A percentile compares a stretch with the other conserved stretches of the same genome.
phyloP scores from a whole-genome alignment of 64 coral and sea anemone genomes.

The Acropora tenuis region DNA sequence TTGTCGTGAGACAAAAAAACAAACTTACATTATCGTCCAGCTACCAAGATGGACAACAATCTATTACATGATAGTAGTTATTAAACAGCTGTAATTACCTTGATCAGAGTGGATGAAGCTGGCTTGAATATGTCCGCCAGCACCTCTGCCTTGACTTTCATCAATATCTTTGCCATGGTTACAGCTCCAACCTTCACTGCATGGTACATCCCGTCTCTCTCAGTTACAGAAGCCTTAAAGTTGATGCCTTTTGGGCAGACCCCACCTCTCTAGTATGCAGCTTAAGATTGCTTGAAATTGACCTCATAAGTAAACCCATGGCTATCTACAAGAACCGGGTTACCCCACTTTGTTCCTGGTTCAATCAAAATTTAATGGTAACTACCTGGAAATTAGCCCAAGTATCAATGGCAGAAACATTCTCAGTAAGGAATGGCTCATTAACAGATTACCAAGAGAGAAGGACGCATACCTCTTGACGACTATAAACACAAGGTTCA shows the following conservation, averaged over 20 bases:
- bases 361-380: too few relatives aligned
- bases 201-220: constrained; percentile 13
- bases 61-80: too few relatives aligned
- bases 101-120: constrained; percentile 23
- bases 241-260: not conserved
- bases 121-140: constrained; percentile 33
- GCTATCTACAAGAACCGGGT: not conserved
- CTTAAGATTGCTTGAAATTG: not conserved
- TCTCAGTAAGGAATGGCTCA: too few relatives aligned
- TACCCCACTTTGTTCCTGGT: too few relatives aligned
- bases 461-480: too few relatives aligned
- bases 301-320: not conserved
- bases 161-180: constrained; percentile 17
- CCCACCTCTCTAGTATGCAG: not conserved
- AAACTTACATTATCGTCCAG: too few relatives aligned
- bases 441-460: too few relatives aligned
- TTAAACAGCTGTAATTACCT: constrained; percentile 5
- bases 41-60: too few relatives aligned
- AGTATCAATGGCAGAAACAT: too few relatives aligned
- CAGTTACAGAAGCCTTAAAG: constrained; percentile 12
- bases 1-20: too few relatives aligned
- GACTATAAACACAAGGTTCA: too few relatives aligned
- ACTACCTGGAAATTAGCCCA: too few relatives aligned
- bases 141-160: constrained; percentile 1
- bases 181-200: constrained; percentile 12